A percentile compares a stretch with the other conserved stretches of the same genome.
Evolutionary conservation across 2,113 vertebrate genomes (phyloP).

Genomic region (Xiphias gladius): DNA sequence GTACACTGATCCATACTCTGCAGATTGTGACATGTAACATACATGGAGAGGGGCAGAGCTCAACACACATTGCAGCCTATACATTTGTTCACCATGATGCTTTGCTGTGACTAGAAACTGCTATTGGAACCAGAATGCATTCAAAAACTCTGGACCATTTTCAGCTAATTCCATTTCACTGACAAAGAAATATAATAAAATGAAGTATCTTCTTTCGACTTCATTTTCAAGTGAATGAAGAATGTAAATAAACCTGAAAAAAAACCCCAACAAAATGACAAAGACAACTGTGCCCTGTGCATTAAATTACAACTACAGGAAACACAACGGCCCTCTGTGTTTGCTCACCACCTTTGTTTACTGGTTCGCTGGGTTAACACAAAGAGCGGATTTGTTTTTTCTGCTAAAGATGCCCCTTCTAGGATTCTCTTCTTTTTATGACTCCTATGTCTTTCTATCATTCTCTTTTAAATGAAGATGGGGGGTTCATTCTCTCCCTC

Average conservation of each 20-base stretch:
- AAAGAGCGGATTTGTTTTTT: slow-evolving; percentile 45
- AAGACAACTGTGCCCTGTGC: not conserved
- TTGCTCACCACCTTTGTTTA: slow-evolving; percentile 52
- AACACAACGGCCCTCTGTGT: slow-evolving; percentile 37
- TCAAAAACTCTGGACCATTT: not conserved
- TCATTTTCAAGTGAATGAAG: not conserved
- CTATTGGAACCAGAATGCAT: not conserved
- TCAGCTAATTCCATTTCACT: not conserved
- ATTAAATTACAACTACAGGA: slow-evolving; percentile 5
- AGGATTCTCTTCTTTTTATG: slow-evolving; percentile 45
- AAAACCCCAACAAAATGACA: no score
- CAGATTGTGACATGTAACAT: slow-evolving; percentile 71
- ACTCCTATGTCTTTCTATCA: slow-evolving; percentile 17
- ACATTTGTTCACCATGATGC: slow-evolving; percentile 21
- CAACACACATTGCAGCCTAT: slow-evolving; percentile 27
- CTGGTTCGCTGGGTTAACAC: slow-evolving; percentile 28
- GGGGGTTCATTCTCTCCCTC: slow-evolving; percentile 22
- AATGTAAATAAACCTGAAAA: not conserved
- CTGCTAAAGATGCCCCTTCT: slow-evolving; percentile 47
- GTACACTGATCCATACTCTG: slow-evolving; percentile 42
- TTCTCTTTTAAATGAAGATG: slow-evolving; percentile 11
- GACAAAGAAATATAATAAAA: not conserved
- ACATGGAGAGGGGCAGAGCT: slow-evolving; percentile 44
- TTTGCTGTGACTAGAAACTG: slow-evolving; percentile 10
- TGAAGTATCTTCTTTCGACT: not conserved